Evolutionary conservation across 2,113 vertebrate species (phyloP).

Genomic region (Sander vitreus): DNA sequence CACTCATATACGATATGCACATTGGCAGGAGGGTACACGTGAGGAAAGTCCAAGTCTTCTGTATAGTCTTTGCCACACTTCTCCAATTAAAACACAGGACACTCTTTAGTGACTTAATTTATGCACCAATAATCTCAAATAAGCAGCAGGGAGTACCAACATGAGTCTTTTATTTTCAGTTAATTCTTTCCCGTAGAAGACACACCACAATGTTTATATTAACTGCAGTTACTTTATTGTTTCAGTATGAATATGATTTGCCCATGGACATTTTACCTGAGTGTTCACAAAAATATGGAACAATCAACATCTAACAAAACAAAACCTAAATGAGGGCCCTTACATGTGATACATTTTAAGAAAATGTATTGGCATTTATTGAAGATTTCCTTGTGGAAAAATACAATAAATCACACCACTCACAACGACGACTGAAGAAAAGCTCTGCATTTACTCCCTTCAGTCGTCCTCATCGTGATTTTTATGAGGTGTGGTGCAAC

Average conservation of each 20-base stretch:
- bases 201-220: background rate
- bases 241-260: conserved; percentile 1
- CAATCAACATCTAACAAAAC: background rate
- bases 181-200: background rate
- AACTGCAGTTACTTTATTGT: conserved; percentile 6
- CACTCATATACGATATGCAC: conserved; percentile 1
- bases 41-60: background rate
- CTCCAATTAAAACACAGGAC: background rate
- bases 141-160: background rate
- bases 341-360: conserved; percentile 3
- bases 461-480: conserved; percentile 18
- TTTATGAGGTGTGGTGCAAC: conserved; percentile 25
- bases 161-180: background rate
- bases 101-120: background rate
- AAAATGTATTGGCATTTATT: conserved; percentile 1
- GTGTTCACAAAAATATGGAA: background rate
- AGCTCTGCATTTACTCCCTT: conserved; percentile 6
- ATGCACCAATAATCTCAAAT: background rate
- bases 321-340: background rate
- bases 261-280: background rate
- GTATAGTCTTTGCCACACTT: background rate
- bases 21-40: background rate
- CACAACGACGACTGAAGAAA: background rate
- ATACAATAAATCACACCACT: background rate
- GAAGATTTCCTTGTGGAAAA: conserved; percentile 1